Conservation (phyloP, 2,888 invertebrate genomes). For the Anorthoa munda region DNA sequence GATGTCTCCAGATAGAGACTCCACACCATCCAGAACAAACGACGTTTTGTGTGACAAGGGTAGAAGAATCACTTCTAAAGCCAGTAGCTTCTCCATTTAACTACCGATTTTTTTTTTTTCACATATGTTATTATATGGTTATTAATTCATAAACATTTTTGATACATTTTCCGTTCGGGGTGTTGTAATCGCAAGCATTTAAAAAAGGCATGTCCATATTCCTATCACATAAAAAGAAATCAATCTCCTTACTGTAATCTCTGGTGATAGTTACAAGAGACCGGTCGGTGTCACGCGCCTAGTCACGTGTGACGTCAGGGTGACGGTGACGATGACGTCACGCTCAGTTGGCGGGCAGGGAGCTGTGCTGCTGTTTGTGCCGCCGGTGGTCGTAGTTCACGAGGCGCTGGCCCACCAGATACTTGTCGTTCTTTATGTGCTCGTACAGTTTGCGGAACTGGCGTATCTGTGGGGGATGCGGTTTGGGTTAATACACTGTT, state of each 20-base stretch:
- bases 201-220: constrained; percentile 3
- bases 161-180: not conserved
- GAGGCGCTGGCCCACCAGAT: constrained; percentile 98
- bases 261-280: constrained; percentile 44
- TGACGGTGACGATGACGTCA: constrained; percentile 47
- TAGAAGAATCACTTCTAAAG: no score
- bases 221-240: not conserved
- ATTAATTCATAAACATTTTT: not conserved
- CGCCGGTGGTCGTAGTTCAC: constrained; percentile 98
- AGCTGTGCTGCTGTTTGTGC: constrained; percentile 89
- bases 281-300: constrained; percentile 54
- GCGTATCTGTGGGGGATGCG: constrained; percentile 92
- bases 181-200: not conserved
- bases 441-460: constrained; percentile 98
- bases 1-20: not conserved
- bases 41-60: no score
- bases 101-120: not conserved
- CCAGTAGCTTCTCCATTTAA: no score
- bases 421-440: constrained; percentile 99
- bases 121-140: not conserved
- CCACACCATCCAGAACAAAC: not conserved
- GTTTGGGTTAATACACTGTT: not conserved
- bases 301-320: constrained; percentile 55
- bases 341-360: constrained; percentile 77
- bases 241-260: not conserved